A percentile compares a stretch with the other conserved stretches of the same genome.
phyloP scores from a whole-genome alignment of 2,113 vertebrate species.

The Corythornis madagascariensis region DNA sequence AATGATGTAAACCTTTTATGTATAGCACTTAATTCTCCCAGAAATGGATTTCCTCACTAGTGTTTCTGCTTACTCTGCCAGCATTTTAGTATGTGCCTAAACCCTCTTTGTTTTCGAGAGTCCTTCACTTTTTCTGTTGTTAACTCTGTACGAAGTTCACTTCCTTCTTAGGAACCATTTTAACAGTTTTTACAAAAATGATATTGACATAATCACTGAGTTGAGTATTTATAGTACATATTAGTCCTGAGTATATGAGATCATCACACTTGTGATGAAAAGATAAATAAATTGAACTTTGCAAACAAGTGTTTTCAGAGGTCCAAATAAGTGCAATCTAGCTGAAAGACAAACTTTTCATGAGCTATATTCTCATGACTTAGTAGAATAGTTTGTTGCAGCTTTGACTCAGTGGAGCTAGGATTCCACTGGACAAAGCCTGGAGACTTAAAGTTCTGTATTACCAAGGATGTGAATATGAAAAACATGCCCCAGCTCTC shows the following conservation, averaged over 20 bases:
- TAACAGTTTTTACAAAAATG: background rate
- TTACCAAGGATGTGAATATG: background rate
- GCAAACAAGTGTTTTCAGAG: background rate
- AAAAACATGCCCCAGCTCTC: background rate
- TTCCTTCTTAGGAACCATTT: background rate
- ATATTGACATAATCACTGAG: background rate
- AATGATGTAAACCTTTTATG: fast-evolving
- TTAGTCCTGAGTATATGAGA: background rate
- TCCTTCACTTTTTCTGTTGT: background rate
- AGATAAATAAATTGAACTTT: background rate
- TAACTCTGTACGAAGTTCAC: background rate
- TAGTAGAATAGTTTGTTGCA: background rate
- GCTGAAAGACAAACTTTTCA: background rate
- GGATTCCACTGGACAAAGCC: background rate
- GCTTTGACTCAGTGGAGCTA: background rate
- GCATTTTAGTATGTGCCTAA: background rate
- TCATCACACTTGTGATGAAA: background rate
- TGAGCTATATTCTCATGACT: background rate
- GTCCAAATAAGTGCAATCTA: background rate
- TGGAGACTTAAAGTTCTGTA: background rate
- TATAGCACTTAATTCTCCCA: background rate
- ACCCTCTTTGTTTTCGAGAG: background rate
- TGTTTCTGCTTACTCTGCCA: background rate
- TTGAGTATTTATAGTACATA: background rate
- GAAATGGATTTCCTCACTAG: background rate